Evolutionary conservation across 1,140 invertebrate species (phyloP), one percentile per base, ranked within the genome.

Genomic region (Camponotus floridanus): DNA sequence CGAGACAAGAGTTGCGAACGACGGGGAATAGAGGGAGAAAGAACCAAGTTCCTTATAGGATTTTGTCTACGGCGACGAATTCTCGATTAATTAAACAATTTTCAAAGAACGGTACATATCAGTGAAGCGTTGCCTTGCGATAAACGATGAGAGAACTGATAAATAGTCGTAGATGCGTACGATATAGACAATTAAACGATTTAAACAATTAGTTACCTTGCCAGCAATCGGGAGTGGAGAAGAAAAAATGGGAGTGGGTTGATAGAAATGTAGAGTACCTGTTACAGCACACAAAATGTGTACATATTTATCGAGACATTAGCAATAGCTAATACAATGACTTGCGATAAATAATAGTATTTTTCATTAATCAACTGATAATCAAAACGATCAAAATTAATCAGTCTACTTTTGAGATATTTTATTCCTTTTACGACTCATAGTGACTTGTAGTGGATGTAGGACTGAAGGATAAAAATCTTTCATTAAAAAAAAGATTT

Each of bases 91-190:
- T 59, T 73, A 48, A 74, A 62, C 39, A 79, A 88, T 84, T 88
- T 76, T 87, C 81, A 76, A 62, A 85, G 67, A 89, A 91, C 89
- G 89, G 88, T 90, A 91, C 90, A 91, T 91, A 91, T 91, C 90
- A 91, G 84, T 78, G 76, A 86, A 67, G 86, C 73, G 79, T 90
- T 87, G 90, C 89, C 89, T 91, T 90, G 81, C 81, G 61, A 76
- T 78, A 42, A 78, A 84, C 51, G 78, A 62, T 51, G 48, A 31
- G 76, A 68, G 62, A 68, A 84, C 65, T 76, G 68, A 51, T 59
- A 67, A 76, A 79, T 59, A 85, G 61, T 80, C 79, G 79, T 81
- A 81, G 51, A 85, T 39, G 45, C 81, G 81, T 42, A 84, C 31
- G 59, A n/a, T 65, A 18, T 76, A 85, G 73, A 78, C 81, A 73